Evolutionary conservation across 2,113 vertebrate genomes (phyloP).

Genomic region (Catagonus wagneri): DNA sequence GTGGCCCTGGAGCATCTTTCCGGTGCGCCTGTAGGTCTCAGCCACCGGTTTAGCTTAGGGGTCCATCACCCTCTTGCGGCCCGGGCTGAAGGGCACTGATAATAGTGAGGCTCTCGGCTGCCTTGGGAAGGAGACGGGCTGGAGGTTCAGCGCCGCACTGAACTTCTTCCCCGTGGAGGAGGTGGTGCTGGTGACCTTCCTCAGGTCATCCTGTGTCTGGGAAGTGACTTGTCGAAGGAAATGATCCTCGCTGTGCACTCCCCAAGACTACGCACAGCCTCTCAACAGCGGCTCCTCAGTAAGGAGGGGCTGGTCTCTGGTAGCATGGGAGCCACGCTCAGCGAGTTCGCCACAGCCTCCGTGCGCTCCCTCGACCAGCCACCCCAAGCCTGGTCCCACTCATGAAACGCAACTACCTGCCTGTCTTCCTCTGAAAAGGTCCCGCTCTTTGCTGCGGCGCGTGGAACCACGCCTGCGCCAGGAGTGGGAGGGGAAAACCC

Average conservation of each 20-base stretch:
- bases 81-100: slow-evolving; percentile 96
- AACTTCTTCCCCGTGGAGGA: slow-evolving; percentile 96
- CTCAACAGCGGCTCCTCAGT: slow-evolving; percentile 95
- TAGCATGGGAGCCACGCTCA: slow-evolving; percentile 94
- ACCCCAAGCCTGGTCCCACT: slow-evolving; percentile 91
- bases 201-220: slow-evolving; percentile 96
- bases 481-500: rapidly evolving
- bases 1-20: slow-evolving; percentile 92
- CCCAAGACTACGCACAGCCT: slow-evolving; percentile 96
- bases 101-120: slow-evolving; percentile 81
- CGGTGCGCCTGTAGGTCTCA: slow-evolving; percentile 91
- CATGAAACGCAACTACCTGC: slow-evolving; percentile 91
- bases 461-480: background rate
- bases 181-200: slow-evolving; percentile 94
- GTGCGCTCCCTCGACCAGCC: slow-evolving; percentile 94
- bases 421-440: slow-evolving; percentile 93
- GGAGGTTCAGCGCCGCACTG: slow-evolving; percentile 92
- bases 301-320: slow-evolving; percentile 92
- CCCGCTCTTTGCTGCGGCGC: slow-evolving; percentile 92
- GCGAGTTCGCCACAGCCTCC: slow-evolving; percentile 92
- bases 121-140: slow-evolving; percentile 94
- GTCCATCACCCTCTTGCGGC: slow-evolving; percentile 97
- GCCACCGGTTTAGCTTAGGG: slow-evolving; percentile 87
- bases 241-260: slow-evolving; percentile 93
- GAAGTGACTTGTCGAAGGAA: slow-evolving; percentile 95